These are phyloP conservation scores for Melanargia galathea DNA, from an alignment of 2,888 invertebrate genomes.

Conservation along the genomic window DNA sequence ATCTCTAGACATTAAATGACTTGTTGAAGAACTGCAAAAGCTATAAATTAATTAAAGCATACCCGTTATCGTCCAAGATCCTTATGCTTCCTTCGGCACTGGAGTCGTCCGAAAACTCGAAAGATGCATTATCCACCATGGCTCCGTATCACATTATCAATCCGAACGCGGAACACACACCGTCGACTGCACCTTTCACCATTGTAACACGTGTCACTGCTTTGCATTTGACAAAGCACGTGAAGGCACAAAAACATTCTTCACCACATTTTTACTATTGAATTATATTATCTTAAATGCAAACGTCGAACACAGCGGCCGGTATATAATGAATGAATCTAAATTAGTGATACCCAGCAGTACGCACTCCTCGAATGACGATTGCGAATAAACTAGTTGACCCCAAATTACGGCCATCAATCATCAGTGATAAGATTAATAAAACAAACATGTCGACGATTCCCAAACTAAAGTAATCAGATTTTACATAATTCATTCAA, in stretches of 20 bases:
- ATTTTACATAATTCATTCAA: constrained; percentile 25
- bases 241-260: constrained; percentile 20
- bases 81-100: constrained; percentile 56
- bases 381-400: constrained; percentile 29
- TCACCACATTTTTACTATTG: constrained; percentile 6
- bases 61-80: constrained; percentile 54
- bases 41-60: constrained; percentile 45
- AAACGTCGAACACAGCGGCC: constrained; percentile 11
- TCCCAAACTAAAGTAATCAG: constrained; percentile 17
- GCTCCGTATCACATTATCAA: constrained; percentile 45
- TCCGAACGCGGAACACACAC: constrained; percentile 44
- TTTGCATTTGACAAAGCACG: constrained; percentile 25
- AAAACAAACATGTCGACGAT: constrained; percentile 26
- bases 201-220: constrained; percentile 26
- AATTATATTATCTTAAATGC: constrained; percentile 14
- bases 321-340: constrained; percentile 31
- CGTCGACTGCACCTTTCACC: constrained; percentile 29
- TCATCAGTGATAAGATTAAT: constrained; percentile 37
- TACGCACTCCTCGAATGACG: constrained; percentile 24
- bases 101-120: constrained; percentile 73
- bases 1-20: background rate
- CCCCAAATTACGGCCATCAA: constrained; percentile 32
- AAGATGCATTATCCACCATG: constrained; percentile 77
- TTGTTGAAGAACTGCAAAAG: background rate
- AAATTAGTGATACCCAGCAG: constrained; percentile 24